Percentiles rank a stretch among this genome's conserved stretches.
Evolutionary conservation across 2,113 vertebrate species (phyloP).

Genomic region (Bubo scandiacus): DNA sequence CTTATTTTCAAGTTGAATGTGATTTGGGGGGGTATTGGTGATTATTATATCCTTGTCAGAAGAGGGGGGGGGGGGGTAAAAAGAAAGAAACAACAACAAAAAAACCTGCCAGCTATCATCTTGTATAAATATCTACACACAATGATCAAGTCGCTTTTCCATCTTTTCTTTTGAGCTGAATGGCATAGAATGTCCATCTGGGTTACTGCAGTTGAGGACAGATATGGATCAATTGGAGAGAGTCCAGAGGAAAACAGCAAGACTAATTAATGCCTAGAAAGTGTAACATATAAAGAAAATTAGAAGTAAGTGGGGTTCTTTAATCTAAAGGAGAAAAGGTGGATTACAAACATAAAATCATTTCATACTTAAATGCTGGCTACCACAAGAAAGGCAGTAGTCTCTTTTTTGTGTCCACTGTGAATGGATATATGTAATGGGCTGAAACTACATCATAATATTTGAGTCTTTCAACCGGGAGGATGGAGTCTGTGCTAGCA

Average conservation of each 20-base stretch:
- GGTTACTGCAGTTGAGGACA: conserved; percentile 59
- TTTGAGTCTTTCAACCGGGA: not conserved
- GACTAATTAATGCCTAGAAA: conserved; percentile 56
- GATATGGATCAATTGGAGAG: conserved; percentile 51
- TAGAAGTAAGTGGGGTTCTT: conserved; percentile 60
- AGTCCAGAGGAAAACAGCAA: conserved; percentile 50
- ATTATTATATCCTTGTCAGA: not conserved
- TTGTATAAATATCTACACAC: conserved; percentile 1
- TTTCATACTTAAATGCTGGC: not conserved
- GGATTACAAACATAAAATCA: not conserved
- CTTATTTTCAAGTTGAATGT: not conserved
- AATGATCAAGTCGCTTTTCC: conserved; percentile 43
- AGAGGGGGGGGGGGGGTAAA: not conserved
- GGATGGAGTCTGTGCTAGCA: not conserved
- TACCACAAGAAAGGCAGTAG: not conserved
- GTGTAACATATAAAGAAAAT: conserved; percentile 50
- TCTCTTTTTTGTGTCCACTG: not conserved
- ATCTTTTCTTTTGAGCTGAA: conserved; percentile 57
- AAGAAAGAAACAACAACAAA: not conserved
- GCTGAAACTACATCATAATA: not conserved
- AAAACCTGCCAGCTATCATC: not conserved
- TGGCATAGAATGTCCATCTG: conserved; percentile 34
- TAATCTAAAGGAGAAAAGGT: conserved; percentile 45
- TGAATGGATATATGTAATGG: not conserved
- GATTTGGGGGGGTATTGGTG: not conserved